These are phyloP conservation scores for Enteromius viviparus DNA, from an alignment of 2,797 vertebrate genomes.

Conservation along the genomic window DNA sequence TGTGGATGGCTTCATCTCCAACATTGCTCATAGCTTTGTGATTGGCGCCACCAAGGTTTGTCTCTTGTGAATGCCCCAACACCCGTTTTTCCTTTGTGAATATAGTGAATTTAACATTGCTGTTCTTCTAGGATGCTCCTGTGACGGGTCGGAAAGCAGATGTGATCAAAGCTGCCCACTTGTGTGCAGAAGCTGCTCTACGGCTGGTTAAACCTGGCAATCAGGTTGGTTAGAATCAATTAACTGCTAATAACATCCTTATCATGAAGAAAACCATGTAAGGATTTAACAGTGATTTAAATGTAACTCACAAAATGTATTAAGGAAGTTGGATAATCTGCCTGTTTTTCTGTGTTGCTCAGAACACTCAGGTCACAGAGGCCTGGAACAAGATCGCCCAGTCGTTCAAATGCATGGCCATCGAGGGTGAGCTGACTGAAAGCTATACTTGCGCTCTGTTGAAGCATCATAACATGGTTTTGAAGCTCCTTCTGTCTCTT, in stretches of 20 bases:
- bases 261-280: neutral
- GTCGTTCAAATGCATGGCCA: conserved; percentile 94
- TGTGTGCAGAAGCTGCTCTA: conserved; percentile 94
- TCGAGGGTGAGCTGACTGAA: conserved; percentile 84
- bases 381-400: conserved; percentile 98
- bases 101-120: neutral
- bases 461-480: neutral
- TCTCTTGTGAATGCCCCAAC: neutral
- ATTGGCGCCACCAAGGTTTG: conserved; percentile 89
- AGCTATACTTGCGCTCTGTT: neutral
- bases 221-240: conserved; percentile 78
- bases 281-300: neutral
- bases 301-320: neutral
- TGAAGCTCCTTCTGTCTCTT: conserved; percentile 26
- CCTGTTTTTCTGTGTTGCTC: conserved; percentile 30
- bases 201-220: conserved; percentile 96
- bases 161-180: conserved; percentile 91
- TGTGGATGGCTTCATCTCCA: conserved; percentile 96
- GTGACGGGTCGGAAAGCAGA: conserved; percentile 92
- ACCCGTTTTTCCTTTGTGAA: neutral
- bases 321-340: neutral
- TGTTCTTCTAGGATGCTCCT: conserved; percentile 81
- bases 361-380: conserved; percentile 97
- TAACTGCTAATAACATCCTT: neutral
- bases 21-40: conserved; percentile 93